Conservation (phyloP, 2,797 vertebrate genomes). For the Tapera naevia region DNA sequence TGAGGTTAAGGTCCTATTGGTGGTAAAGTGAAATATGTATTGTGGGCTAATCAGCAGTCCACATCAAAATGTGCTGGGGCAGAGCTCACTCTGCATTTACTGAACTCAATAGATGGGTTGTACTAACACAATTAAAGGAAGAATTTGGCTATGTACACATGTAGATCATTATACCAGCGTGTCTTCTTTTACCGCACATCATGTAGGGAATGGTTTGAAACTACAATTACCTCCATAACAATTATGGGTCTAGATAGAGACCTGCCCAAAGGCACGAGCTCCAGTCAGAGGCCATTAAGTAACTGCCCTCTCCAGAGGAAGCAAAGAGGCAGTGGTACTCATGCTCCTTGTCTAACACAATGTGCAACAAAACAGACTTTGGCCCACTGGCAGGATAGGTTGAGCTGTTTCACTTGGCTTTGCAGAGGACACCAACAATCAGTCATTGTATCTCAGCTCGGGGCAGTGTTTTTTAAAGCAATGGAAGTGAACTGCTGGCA, state of each 20-base stretch:
- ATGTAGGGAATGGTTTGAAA: neutral
- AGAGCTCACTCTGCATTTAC: slow-evolving; percentile 31
- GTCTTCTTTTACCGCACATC: neutral
- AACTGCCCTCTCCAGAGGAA: neutral
- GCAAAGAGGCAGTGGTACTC: neutral
- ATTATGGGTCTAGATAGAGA: slow-evolving; percentile 19
- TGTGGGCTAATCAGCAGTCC: slow-evolving; percentile 48
- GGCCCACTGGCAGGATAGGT: neutral
- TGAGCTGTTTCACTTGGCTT: neutral
- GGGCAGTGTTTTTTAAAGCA: neutral
- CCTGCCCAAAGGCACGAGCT: neutral
- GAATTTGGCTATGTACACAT: neutral
- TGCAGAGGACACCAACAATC: neutral
- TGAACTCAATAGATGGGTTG: slow-evolving; percentile 17
- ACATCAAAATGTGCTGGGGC: slow-evolving; percentile 11
- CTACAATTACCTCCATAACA: neutral
- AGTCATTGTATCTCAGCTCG: neutral
- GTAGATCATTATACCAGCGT: fast-evolving
- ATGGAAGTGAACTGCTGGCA: neutral
- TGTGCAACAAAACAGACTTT: neutral
- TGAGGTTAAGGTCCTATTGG: slow-evolving; percentile 54
- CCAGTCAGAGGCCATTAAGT: neutral
- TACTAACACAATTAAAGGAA: slow-evolving; percentile 19
- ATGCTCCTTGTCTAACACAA: neutral
- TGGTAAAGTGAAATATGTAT: slow-evolving; percentile 19